A percentile compares a stretch with the other conserved stretches of the same genome.
phyloP scores from a whole-genome alignment of 1,140 invertebrate species.

The Elymnias hypermnestra region DNA sequence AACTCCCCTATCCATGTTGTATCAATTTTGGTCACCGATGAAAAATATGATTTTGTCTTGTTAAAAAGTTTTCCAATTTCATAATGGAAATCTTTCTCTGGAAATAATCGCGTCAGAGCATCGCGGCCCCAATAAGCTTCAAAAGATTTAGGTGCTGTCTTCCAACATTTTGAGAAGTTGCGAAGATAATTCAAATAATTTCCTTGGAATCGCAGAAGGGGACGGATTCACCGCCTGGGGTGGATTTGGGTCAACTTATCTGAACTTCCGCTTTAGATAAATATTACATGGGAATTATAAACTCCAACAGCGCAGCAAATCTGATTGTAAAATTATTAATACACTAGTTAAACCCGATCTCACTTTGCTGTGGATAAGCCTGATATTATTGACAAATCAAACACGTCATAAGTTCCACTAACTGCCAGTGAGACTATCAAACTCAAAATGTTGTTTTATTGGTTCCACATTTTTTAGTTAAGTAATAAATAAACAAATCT shows the following conservation, averaged over 20 bases:
- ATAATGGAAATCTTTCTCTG: not conserved
- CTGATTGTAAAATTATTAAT: too few relatives aligned
- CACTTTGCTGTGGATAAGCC: too few relatives aligned
- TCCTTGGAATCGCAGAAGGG: slow-evolving; percentile 1
- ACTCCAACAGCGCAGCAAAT: slow-evolving; percentile 4
- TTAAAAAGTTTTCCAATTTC: not conserved
- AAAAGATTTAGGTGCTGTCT: slow-evolving; percentile 13
- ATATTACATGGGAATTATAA: slow-evolving; percentile 14
- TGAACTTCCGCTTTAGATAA: slow-evolving; percentile 9
- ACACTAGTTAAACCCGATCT: too few relatives aligned
- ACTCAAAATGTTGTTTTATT: too few relatives aligned
- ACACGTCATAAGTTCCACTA: too few relatives aligned
- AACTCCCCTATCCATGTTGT: too few relatives aligned
- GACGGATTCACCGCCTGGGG: slow-evolving; percentile 6
- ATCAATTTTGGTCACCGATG: too few relatives aligned
- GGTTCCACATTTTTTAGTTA: too few relatives aligned
- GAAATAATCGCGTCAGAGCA: not conserved
- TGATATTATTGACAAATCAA: too few relatives aligned
- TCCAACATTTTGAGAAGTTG: slow-evolving; percentile 12
- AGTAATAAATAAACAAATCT: too few relatives aligned
- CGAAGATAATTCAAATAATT: slow-evolving; percentile 24
- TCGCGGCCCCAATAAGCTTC: not conserved
- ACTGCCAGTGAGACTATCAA: too few relatives aligned
- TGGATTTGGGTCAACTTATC: slow-evolving; percentile 18
- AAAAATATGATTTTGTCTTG: not conserved